phyloP scores from a whole-genome alignment of 2,888 invertebrate species.

The Exocentrus adspersus region DNA sequence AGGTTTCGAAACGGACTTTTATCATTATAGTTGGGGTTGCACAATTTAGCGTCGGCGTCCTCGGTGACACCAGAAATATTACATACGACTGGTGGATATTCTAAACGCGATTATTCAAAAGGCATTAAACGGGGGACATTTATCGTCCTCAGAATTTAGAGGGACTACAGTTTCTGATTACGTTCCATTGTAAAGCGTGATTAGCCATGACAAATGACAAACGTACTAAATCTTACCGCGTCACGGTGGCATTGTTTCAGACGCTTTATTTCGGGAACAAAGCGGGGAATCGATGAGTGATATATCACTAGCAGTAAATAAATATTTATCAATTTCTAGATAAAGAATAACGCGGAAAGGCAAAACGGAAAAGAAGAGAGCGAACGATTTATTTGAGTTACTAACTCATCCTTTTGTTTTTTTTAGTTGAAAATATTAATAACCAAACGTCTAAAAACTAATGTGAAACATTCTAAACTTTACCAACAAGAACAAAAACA shows the following conservation, averaged over 20 bases:
- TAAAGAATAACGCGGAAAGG: neutral
- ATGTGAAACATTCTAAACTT: no score
- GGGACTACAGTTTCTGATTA: constrained; percentile 28
- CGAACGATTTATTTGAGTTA: no score
- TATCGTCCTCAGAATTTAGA: constrained; percentile 27
- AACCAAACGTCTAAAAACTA: no score
- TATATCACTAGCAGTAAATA: neutral
- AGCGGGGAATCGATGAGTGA: constrained; percentile 8
- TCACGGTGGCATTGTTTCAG: constrained; percentile 20
- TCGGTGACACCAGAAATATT: constrained; percentile 20
- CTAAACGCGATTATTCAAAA: constrained; percentile 26
- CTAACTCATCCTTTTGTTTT: no score
- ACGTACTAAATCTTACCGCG: constrained; percentile 23
- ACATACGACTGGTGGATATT: constrained; percentile 13
- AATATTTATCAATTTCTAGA: neutral
- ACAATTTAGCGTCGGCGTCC: constrained; percentile 3
- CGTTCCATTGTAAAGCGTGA: constrained; percentile 31
- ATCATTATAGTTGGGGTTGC: constrained; percentile 12
- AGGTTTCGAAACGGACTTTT: constrained; percentile 18
- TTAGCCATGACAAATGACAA: constrained; percentile 30
- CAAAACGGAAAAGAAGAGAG: neutral
- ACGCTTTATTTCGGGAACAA: constrained; percentile 6
- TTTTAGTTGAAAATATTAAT: no score
- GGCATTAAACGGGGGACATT: constrained; percentile 32
- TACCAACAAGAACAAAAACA: no score